These are phyloP conservation scores for Brachyalestes nurse DNA, from an alignment of 2,797 vertebrate genomes.

Conservation along the genomic window DNA sequence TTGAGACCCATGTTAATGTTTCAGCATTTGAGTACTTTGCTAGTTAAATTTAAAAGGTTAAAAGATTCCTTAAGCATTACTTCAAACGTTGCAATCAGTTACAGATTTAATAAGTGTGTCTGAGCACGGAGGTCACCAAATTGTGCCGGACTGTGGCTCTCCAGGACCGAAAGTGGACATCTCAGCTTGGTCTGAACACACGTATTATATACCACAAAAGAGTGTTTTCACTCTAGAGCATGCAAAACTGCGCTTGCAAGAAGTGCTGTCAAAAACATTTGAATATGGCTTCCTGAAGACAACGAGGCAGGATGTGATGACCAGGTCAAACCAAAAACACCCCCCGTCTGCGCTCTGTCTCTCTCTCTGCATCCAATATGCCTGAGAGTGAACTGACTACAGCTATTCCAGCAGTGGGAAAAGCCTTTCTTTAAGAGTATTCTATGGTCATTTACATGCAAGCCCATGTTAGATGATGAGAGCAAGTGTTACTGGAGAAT, in stretches of 20 bases:
- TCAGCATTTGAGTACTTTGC: no score
- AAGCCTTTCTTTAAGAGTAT: constrained; percentile 38
- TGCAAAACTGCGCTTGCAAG: background rate
- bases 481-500: constrained; percentile 51
- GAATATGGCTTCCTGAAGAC: constrained; percentile 1
- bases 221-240: background rate
- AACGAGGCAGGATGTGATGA: background rate
- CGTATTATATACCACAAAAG: background rate
- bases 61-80: no score
- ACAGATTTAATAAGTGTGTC: background rate
- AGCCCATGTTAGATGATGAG: constrained; percentile 50
- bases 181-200: background rate
- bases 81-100: no score
- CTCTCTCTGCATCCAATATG: background rate
- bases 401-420: constrained; percentile 29
- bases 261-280: background rate
- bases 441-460: constrained; percentile 54
- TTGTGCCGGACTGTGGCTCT: background rate
- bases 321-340: background rate
- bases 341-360: background rate
- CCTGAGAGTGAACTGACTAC: constrained; percentile 12
- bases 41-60: no score
- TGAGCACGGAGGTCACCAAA: background rate
- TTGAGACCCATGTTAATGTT: no score
- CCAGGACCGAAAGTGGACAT: background rate